A percentile compares a stretch with the other conserved stretches of the same genome.
These are phyloP conservation scores for Synanthedon formicaeformis DNA, from an alignment of 2,888 invertebrate genomes.

Conservation along the genomic window DNA sequence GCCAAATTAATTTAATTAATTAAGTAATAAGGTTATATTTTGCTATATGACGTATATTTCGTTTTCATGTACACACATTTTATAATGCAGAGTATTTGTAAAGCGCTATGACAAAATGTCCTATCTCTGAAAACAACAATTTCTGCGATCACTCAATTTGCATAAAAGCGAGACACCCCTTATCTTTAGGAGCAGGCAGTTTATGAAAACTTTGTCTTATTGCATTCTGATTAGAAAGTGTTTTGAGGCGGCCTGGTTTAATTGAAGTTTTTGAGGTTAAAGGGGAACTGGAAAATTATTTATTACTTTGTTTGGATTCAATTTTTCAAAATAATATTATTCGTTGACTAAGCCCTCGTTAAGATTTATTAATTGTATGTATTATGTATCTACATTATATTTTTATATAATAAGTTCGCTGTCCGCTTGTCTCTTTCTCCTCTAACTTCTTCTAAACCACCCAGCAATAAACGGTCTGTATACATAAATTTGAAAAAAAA, in stretches of 20 bases:
- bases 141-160: constrained; percentile 39
- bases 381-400: too few relatives aligned
- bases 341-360: not conserved
- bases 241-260: constrained; percentile 14
- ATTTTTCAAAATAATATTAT: not conserved
- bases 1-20: too few relatives aligned
- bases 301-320: constrained; percentile 6
- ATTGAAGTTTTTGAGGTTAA: constrained; percentile 44
- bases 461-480: too few relatives aligned
- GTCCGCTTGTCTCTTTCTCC: too few relatives aligned
- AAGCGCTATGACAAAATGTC: constrained; percentile 11
- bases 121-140: constrained; percentile 36
- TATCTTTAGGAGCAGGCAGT: constrained; percentile 57
- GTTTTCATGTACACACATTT: too few relatives aligned
- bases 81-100: not conserved
- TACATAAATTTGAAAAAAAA: too few relatives aligned
- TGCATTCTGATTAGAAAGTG: constrained; percentile 49
- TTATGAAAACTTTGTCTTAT: constrained; percentile 62
- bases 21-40: too few relatives aligned
- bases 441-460: too few relatives aligned
- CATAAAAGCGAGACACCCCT: constrained; percentile 58
- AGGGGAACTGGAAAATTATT: constrained; percentile 19
- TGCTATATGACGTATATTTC: too few relatives aligned
- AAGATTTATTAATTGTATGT: not conserved
- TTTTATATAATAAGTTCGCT: too few relatives aligned